Base-by-base conservation (phyloP, 1,140 invertebrate genomes). In the Aphelenchoides fujianensis region DNA sequence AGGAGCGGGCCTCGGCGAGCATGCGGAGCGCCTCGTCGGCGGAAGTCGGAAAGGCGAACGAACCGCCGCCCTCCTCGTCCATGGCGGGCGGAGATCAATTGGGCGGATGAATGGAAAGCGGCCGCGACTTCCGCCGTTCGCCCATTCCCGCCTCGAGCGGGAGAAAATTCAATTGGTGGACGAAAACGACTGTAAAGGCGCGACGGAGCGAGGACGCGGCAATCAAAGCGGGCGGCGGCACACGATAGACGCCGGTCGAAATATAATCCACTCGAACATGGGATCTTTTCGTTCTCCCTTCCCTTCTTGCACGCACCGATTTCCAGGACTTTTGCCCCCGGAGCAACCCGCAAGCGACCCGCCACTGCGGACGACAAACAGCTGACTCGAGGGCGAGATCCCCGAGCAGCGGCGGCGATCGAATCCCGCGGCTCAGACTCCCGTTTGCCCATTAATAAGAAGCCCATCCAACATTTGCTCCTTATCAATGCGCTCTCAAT, bases 11-110 rank as follows among this genome's bases (percentile, higher is more conserved):
- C n/a, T 66, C 32, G n/a, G 16, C 32, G 16, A 36, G 53, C 28
- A 59, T 59, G 5, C 23, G 55, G 27, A 7, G 55, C 55, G 55
- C 55, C 7, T 59, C 55, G 55, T 59, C 55, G 28, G 5, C 55
- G 5, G 55, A 59, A 30, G 55, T 59, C 19, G 55, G 55, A 59
- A 59, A 59, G 5, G 55, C 12, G 5, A 5, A 16, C 41, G 41
- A 48, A 48, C 12, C 12, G 23, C 41, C 41, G 41, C 41, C 41
- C 12, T n/a, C n/a, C n/a, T 16, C 12, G 41, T 48, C 41, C 41
- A 48, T 48, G 41, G 41, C 23, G 12, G 12, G 23, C 41, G 41
- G 23, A 48, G 23, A 23, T 48, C 12, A 48, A 23, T 48, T 23
- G 41, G 12, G 23, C 41, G 23, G 23, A 48, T 48, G 41, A 12